Evolutionary conservation across 2,888 invertebrate species (phyloP).

Genomic region (Hedychridium roseum): DNA sequence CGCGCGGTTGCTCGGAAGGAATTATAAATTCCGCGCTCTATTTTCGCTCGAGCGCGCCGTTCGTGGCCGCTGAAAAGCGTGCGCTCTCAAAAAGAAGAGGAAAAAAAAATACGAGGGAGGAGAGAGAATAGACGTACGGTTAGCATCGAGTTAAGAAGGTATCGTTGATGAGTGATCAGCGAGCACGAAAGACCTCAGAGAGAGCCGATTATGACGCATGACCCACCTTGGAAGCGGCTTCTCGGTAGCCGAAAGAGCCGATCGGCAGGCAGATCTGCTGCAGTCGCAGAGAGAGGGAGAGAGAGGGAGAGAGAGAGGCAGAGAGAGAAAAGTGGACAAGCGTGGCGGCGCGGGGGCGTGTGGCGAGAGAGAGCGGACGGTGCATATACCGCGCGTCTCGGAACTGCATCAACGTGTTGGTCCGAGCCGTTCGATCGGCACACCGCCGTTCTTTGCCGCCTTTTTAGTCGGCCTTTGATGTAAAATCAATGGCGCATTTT

Average conservation of each 20-base stretch:
- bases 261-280: no score
- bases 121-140: conserved; percentile 23
- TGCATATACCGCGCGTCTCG: conserved; percentile 40
- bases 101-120: background rate
- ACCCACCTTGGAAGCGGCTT: conserved; percentile 18
- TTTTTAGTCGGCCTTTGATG: conserved; percentile 62
- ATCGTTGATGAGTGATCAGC: conserved; percentile 16
- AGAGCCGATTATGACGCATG: conserved; percentile 33
- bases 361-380: conserved; percentile 34
- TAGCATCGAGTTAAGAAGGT: conserved; percentile 15
- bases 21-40: no score
- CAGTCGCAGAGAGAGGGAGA: no score
- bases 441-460: conserved; percentile 58
- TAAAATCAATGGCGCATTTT: conserved; percentile 62
- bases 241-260: conserved; percentile 34
- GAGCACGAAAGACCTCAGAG: conserved; percentile 28
- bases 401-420: conserved; percentile 44
- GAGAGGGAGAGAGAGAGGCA: conserved; percentile 9
- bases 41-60: no score
- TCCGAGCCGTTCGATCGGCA: conserved; percentile 56
- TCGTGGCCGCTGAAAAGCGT: no score
- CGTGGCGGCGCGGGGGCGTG: conserved; percentile 26
- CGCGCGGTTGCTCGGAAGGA: no score
- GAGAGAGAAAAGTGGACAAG: conserved; percentile 2
- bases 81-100: no score